Conservation (phyloP, 2,113 vertebrate species). For the Halcyon malimbica region DNA sequence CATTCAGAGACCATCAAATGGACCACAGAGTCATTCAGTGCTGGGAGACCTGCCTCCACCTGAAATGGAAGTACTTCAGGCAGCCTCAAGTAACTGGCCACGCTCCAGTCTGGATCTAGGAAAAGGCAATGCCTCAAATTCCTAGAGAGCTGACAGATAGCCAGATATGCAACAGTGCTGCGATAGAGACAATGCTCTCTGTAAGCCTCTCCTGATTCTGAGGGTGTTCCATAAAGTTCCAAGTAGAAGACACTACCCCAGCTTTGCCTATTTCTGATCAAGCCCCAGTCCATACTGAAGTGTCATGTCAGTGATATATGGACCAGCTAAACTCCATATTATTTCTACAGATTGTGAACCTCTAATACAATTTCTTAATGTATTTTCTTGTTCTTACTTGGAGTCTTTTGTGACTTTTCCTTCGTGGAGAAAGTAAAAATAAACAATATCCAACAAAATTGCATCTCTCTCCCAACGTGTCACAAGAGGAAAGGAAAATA, state of each 20-base stretch:
- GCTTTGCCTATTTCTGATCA: neutral
- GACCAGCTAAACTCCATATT: neutral
- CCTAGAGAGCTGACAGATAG: constrained; percentile 28
- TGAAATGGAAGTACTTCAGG: neutral
- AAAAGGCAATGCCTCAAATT: constrained; percentile 47
- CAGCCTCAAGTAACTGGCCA: neutral
- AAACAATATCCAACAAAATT: neutral
- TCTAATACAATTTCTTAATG: neutral
- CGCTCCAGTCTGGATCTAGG: neutral
- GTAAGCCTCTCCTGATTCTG: neutral
- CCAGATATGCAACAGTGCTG: neutral
- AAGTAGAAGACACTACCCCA: neutral
- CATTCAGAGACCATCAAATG: neutral
- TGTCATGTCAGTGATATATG: rapidly evolving
- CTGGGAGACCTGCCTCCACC: neutral
- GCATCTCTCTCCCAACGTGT: neutral
- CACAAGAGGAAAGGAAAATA: neutral
- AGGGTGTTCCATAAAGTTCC: neutral
- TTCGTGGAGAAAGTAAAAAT: too few species aligned
- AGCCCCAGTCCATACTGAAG: neutral
- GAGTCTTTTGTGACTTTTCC: too few species aligned
- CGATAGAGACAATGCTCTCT: neutral
- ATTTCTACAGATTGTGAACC: neutral
- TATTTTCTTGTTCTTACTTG: neutral
- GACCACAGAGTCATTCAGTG: neutral